Base-by-base conservation (phyloP, 2,113 vertebrate species). In the Passer domesticus region DNA sequence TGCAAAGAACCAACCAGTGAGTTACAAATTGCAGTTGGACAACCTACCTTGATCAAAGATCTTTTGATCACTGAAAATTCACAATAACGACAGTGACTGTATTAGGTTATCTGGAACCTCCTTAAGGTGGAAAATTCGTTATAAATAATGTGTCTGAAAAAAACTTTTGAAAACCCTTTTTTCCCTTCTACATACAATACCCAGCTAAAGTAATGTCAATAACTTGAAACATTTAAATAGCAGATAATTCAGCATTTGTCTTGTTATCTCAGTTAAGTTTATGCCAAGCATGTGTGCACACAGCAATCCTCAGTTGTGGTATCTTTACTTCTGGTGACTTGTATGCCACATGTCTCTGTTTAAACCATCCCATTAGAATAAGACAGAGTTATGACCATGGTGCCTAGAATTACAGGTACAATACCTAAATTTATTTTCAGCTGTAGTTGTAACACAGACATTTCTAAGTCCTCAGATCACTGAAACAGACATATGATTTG, bases 21-120 rank as follows among this genome's bases (percentile, higher is more conserved):
- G 52, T 84, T 93, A 87, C 70, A 62, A 94, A 68, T 53, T 78
- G 6, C 10, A 89, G 21, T 44, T 68, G 33, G 92, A 82, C 16
- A 78, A 56, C 13, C 1, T 0, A 19, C 2, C 27, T 72, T 87
- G 49, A 94, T 83, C 66, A 85, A 87, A 87, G 56, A 79, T 24
- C 56, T 85, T 92, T 89, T 94, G 76, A 91, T 94, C 80, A 83
- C 39, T 83, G 68, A 77, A 94, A 96, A 72, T 79, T 94, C 81
- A 92, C 44, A 19, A 6, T 82, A 84, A 59, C 23, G 6, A n/a
- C 12, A 47, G 8, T 89, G 74, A 87, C 50, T 89, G 50, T 70
- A 82, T 85, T 89, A 75, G 78, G 39, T 78, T 92, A 87, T 30
- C 52, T 78, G 52, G n/a, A 77, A 81, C n/a, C 60, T 95, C 63